Conservation (phyloP, 2,113 vertebrate species). For the Tor tambroides region DNA sequence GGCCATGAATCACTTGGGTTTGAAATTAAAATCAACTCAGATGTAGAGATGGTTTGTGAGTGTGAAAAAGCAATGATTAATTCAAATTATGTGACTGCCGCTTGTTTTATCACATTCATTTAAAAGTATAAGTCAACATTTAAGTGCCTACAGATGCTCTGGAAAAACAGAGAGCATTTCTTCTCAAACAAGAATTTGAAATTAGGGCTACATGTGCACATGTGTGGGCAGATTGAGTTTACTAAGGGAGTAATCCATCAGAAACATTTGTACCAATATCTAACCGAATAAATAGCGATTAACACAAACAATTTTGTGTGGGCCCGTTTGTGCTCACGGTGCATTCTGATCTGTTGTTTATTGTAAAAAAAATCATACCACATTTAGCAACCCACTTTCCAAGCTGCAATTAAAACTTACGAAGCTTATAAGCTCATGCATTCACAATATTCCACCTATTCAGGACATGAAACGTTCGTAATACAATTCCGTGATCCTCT, state of each 20-base stretch:
- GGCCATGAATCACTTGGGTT: slow-evolving; percentile 49
- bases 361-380: too few relatives aligned
- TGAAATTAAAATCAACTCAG: slow-evolving; percentile 54
- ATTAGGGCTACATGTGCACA: background rate
- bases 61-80: slow-evolving; percentile 51
- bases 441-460: slow-evolving; percentile 1
- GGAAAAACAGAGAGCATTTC: background rate
- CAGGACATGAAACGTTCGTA: slow-evolving; percentile 11
- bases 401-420: slow-evolving; percentile 23
- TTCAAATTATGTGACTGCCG: slow-evolving; percentile 37
- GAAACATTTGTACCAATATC: slow-evolving; percentile 4
- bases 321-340: slow-evolving; percentile 8
- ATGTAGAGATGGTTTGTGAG: slow-evolving; percentile 38
- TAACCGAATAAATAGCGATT: background rate
- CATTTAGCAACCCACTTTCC: slow-evolving; percentile 46
- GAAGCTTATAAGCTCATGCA: slow-evolving; percentile 17
- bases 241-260: slow-evolving; percentile 3
- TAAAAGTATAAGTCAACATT: background rate
- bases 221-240: slow-evolving; percentile 5
- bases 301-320: slow-evolving; percentile 17
- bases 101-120: background rate
- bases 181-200: background rate
- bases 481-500: slow-evolving; percentile 6
- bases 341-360: background rate
- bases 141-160: background rate